These are phyloP conservation scores for Drosophila nannoptera DNA, from an alignment of 1,140 invertebrate genomes.

Conservation along the genomic window DNA sequence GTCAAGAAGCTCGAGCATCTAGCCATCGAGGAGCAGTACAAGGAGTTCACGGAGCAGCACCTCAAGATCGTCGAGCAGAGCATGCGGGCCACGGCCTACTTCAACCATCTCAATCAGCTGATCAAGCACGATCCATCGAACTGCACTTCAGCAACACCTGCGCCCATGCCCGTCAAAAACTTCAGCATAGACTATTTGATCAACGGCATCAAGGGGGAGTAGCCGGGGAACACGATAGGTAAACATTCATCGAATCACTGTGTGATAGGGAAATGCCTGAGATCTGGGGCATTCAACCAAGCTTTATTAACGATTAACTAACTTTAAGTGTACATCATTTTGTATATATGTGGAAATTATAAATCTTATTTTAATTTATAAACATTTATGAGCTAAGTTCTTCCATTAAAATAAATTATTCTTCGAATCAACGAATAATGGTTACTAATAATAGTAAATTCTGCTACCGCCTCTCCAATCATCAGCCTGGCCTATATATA, in stretches of 20 bases:
- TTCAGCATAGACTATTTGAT: constrained; percentile 66
- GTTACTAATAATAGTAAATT: no score
- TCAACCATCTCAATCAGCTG: constrained; percentile 55
- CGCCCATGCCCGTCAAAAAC: constrained; percentile 37
- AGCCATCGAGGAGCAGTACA: constrained; percentile 67
- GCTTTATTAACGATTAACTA: constrained; percentile 8
- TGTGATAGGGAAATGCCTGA: constrained; percentile 8
- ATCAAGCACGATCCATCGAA: constrained; percentile 30
- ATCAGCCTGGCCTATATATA: no score
- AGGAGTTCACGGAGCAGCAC: constrained; percentile 53
- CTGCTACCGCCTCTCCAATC: no score
- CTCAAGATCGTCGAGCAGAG: constrained; percentile 59
- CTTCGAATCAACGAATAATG: no score
- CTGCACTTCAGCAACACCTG: neutral
- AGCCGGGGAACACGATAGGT: neutral
- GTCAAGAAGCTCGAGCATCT: constrained; percentile 70
- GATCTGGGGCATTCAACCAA: neutral
- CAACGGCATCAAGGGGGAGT: constrained; percentile 36
- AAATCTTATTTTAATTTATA: no score
- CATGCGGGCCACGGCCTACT: constrained; percentile 57
- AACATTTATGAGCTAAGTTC: no score
- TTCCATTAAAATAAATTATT: no score
- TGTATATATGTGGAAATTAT: no score
- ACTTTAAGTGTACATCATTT: neutral
- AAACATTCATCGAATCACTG: constrained; percentile 11